Percentiles rank a stretch among this genome's conserved stretches.
These are phyloP conservation scores for Hyposoter didymator DNA, from an alignment of 2,888 invertebrate species.

Conservation along the genomic window DNA sequence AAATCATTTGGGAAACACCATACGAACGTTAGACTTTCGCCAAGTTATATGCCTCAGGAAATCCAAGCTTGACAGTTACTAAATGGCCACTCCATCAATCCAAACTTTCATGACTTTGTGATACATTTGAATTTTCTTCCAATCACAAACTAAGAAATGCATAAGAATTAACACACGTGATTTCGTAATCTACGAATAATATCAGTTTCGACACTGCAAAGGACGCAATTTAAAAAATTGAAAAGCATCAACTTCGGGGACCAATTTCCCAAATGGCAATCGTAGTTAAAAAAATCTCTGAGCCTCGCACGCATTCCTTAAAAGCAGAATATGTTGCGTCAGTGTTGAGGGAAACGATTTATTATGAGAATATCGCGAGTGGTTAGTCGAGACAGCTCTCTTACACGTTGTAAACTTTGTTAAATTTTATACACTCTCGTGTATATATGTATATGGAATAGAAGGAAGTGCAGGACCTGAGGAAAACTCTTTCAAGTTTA, in stretches of 20 bases:
- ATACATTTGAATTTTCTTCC: not conserved
- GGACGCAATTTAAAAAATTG: not conserved
- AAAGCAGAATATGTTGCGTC: conserved; percentile 25
- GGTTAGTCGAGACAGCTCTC: conserved; percentile 60
- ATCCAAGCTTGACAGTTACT: not conserved
- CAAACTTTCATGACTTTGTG: not conserved
- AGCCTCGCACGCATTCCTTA: conserved; percentile 17
- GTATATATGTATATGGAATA: conserved; percentile 1
- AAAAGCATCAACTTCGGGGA: not conserved
- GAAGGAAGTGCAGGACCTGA: conserved; percentile 36
- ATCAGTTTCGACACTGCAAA: not conserved
- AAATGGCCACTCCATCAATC: conserved; percentile 8
- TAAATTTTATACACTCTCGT: conserved; percentile 21
- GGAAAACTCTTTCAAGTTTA: conserved; percentile 41
- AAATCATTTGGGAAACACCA: not conserved
- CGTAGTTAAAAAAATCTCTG: conserved; percentile 36
- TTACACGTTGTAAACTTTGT: conserved; percentile 19
- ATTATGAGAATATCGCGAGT: conserved; percentile 81
- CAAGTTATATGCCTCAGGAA: conserved; percentile 2
- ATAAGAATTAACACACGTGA: not conserved
- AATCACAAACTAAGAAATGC: not conserved
- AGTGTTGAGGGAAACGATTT: conserved; percentile 78
- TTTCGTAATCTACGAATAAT: not conserved
- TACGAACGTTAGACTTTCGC: not conserved
- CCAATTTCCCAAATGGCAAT: conserved; percentile 19